phyloP scores from a whole-genome alignment of 2,888 invertebrate species.

The Pseudanteris insignis region DNA sequence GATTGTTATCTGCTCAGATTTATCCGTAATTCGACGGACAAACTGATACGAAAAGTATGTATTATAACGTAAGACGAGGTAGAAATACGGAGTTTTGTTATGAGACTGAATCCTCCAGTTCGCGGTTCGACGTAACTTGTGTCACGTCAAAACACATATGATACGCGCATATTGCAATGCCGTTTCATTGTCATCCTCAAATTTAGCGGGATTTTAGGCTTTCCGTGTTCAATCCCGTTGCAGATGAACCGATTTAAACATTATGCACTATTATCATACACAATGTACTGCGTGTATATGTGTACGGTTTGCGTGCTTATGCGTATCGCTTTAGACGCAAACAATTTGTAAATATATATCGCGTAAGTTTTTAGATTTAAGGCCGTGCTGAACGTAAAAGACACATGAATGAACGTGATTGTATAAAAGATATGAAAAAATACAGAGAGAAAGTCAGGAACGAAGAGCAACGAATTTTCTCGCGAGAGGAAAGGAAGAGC shows the following conservation, averaged over 20 bases:
- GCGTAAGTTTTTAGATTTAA: constrained; percentile 31
- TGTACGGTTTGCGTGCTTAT: constrained; percentile 11
- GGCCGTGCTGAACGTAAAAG: constrained; percentile 14
- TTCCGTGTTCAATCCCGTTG: constrained; percentile 20
- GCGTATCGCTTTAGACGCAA: constrained; percentile 24
- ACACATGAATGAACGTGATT: constrained; percentile 12
- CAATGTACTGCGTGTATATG: constrained; percentile 17
- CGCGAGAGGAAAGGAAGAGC: constrained; percentile 32
- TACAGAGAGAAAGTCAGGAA: constrained; percentile 8
- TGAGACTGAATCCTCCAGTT: constrained; percentile 63
- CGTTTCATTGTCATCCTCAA: constrained; percentile 14
- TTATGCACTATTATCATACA: constrained; percentile 7
- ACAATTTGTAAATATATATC: constrained; percentile 39
- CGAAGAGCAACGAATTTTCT: constrained; percentile 22
- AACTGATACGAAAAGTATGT: no score
- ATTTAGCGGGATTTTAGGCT: constrained; percentile 18
- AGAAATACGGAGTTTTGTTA: constrained; percentile 55
- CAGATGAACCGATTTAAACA: constrained; percentile 4
- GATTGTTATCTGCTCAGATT: background rate
- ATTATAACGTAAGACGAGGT: no score
- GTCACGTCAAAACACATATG: constrained; percentile 42
- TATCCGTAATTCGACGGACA: no score
- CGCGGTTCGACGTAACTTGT: constrained; percentile 58
- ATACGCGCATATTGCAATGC: constrained; percentile 13
- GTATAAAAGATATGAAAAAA: constrained; percentile 15